A percentile compares a stretch with the other conserved stretches of the same genome.
These are phyloP conservation scores for Paguma larvata DNA, from an alignment of 2,797 vertebrate species.

Conservation along the genomic window DNA sequence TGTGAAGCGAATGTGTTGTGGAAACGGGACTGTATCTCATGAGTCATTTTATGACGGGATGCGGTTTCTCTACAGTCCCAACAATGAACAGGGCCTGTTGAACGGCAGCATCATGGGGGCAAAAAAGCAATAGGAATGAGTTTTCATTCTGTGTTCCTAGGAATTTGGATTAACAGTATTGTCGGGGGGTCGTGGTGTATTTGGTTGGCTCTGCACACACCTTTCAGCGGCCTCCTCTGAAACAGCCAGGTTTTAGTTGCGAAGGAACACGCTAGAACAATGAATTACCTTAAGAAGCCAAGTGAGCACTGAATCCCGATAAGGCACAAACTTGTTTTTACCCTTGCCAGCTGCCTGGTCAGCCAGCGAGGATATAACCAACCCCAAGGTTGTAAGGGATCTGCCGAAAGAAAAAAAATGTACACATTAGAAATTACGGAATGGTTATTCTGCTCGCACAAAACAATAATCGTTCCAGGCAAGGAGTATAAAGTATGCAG, in stretches of 20 bases:
- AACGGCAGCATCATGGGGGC: background rate
- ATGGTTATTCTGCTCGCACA: background rate
- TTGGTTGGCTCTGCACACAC: background rate
- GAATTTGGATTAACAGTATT: background rate
- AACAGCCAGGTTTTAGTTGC: background rate
- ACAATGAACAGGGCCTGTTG: background rate
- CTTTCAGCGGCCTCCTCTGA: background rate
- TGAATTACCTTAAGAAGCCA: conserved; percentile 97
- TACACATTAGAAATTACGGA: background rate
- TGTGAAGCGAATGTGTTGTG: background rate
- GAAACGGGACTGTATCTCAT: background rate
- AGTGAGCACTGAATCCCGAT: conserved; percentile 99
- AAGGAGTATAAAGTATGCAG: conserved; percentile 22
- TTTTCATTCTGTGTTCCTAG: background rate
- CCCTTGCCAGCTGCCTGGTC: conserved; percentile 98
- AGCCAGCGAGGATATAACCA: conserved; percentile 98
- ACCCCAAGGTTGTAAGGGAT: conserved; percentile 97
- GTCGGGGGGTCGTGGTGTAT: background rate
- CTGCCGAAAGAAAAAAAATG: conserved; percentile 85
- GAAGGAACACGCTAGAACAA: background rate
- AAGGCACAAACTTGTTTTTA: conserved; percentile 98
- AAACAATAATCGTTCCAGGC: conserved; percentile 28
- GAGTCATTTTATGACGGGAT: background rate
- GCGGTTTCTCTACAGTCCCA: background rate
- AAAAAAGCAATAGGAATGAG: background rate